phyloP scores from a whole-genome alignment of 2,888 invertebrate genomes.

The Eupithecia dodoneata region DNA sequence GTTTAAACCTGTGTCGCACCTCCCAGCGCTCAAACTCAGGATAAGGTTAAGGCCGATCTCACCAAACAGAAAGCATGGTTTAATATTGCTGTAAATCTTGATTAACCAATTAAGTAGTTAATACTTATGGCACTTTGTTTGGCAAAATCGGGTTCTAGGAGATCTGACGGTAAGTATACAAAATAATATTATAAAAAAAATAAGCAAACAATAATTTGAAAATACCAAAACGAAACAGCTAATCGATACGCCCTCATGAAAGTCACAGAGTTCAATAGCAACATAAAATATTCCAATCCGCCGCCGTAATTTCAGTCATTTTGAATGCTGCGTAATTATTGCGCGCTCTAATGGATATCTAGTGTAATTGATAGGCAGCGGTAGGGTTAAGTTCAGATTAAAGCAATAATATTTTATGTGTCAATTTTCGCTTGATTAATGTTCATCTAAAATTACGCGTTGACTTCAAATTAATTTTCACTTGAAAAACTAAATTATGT shows the following conservation, averaged over 20 bases:
- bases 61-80: too few species aligned
- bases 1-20: too few species aligned
- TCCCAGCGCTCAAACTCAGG: too few species aligned
- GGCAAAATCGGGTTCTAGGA: too few species aligned
- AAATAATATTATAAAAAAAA: too few species aligned
- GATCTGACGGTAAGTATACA: too few species aligned
- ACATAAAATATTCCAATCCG: conserved; percentile 6
- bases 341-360: conserved; percentile 1
- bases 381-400: background rate
- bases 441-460: background rate
- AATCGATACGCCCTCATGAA: conserved; percentile 5
- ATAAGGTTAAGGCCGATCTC: too few species aligned
- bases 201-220: background rate
- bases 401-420: background rate
- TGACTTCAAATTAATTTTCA: background rate
- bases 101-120: too few species aligned
- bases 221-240: background rate
- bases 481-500: too few species aligned
- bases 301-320: conserved; percentile 25
- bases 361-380: conserved; percentile 9
- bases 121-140: too few species aligned
- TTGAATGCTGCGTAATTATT: conserved; percentile 2
- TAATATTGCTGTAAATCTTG: too few species aligned
- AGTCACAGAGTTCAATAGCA: conserved; percentile 11
- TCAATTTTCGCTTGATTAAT: background rate